Evolutionary conservation across 2,113 vertebrate genomes (phyloP).

Genomic region (Colius striatus): DNA sequence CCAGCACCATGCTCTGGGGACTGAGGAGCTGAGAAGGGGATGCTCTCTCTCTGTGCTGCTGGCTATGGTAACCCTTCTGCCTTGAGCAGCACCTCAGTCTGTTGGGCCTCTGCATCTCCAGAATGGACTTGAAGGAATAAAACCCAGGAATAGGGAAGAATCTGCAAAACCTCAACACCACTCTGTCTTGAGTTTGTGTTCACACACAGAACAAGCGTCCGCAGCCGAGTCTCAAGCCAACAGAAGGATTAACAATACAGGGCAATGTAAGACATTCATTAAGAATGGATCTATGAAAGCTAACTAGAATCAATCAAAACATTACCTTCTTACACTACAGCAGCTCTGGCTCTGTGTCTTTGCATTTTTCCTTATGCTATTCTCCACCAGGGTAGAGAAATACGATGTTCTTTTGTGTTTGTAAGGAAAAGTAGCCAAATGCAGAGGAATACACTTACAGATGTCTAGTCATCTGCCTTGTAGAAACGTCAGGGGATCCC

Average conservation of each 20-base stretch:
- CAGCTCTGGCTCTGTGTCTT: neutral
- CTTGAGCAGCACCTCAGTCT: neutral
- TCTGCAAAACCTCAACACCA: neutral
- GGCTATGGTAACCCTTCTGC: neutral
- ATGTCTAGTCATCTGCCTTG: neutral
- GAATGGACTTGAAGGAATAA: neutral
- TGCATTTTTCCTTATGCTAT: neutral
- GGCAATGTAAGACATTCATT: neutral
- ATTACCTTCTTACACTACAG: neutral
- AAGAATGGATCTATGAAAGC: neutral
- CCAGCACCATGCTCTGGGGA: neutral
- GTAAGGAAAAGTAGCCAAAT: neutral
- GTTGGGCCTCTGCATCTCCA: neutral
- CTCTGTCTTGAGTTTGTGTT: neutral
- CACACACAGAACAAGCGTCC: neutral
- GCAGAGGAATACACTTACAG: neutral
- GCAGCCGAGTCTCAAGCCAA: neutral
- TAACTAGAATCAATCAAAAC: neutral
- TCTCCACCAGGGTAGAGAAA: neutral
- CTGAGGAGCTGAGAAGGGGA: neutral
- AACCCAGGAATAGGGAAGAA: neutral
- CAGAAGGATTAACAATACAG: neutral
- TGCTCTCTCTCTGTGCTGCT: neutral
- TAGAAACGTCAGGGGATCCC: neutral
- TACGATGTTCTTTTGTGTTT: neutral